Percentiles rank a stretch among this genome's conserved stretches.
phyloP scores from a whole-genome alignment of 2,888 invertebrate genomes.

The Clivina fossor region DNA sequence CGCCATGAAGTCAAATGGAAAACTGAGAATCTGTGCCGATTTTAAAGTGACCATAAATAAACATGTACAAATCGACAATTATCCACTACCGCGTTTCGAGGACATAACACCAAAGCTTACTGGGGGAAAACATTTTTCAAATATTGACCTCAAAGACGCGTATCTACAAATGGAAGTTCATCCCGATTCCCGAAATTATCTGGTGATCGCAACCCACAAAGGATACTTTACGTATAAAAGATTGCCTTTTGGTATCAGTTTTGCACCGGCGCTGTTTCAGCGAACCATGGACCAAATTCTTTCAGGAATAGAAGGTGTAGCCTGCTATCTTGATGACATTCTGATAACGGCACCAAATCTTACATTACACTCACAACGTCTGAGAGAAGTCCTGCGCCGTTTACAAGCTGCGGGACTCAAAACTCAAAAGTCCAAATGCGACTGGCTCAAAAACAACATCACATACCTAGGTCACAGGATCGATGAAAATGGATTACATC shows the following conservation, averaged over 20 bases:
- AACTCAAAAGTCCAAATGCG: conserved; percentile 10
- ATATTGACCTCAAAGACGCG: conserved; percentile 27
- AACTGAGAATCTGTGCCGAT: conserved; percentile 10
- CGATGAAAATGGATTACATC: conserved; percentile 20
- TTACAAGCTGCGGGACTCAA: conserved; percentile 6
- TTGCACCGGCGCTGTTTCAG: conserved; percentile 12
- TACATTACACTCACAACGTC: background rate
- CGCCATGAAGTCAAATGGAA: background rate
- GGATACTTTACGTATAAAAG: conserved; percentile 21
- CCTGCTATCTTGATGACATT: conserved; percentile 9
- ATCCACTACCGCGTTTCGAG: conserved; percentile 27
- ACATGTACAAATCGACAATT: background rate
- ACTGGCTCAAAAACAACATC: conserved; percentile 9
- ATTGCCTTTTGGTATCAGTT: conserved; percentile 23
- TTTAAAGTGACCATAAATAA: conserved; percentile 14
- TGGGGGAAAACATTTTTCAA: conserved; percentile 27
- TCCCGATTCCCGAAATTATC: conserved; percentile 12
- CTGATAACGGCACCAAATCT: conserved; percentile 4
- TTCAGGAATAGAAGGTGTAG: background rate
- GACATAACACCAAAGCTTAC: conserved; percentile 7
- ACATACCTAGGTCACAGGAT: conserved; percentile 22
- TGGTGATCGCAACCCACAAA: conserved; percentile 15
- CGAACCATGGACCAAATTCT: conserved; percentile 3
- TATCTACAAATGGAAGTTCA: conserved; percentile 30
- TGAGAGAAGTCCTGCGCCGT: background rate